Evolutionary conservation across 2,113 vertebrate genomes (phyloP).

Genomic region (Empidonax traillii): DNA sequence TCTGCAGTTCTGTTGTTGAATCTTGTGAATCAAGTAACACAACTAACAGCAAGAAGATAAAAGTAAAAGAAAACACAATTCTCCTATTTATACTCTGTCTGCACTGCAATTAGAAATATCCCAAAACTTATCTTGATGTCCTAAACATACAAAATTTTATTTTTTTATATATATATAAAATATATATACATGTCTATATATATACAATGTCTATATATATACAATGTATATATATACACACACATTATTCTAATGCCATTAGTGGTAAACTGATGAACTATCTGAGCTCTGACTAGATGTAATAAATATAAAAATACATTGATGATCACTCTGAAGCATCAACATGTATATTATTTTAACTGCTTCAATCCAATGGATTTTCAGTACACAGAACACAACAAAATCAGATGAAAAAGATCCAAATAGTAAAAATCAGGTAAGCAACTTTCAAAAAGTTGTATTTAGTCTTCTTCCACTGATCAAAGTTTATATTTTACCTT

Average conservation of each 20-base stretch:
- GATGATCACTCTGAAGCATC: neutral
- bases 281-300: neutral
- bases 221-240: neutral
- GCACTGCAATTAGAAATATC: neutral
- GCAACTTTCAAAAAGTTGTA: neutral
- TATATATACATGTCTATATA: too few relatives aligned
- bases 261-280: neutral
- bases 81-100: neutral
- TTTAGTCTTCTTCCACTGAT: neutral
- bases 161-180: too few relatives aligned
- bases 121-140: neutral
- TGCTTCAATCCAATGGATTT: neutral
- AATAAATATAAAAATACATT: neutral
- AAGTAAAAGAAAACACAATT: neutral
- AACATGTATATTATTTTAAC: neutral
- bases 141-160: neutral
- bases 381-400: neutral
- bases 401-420: neutral
- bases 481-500: constrained; percentile 76
- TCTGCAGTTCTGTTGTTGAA: constrained; percentile 69
- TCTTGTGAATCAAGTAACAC: constrained; percentile 86
- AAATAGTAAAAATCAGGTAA: neutral
- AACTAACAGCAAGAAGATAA: constrained; percentile 68
- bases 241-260: neutral
- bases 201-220: too few relatives aligned